These are phyloP conservation scores for Macrobrachium rosenbergii DNA, from an alignment of 1,140 invertebrate species.

Conservation along the genomic window DNA sequence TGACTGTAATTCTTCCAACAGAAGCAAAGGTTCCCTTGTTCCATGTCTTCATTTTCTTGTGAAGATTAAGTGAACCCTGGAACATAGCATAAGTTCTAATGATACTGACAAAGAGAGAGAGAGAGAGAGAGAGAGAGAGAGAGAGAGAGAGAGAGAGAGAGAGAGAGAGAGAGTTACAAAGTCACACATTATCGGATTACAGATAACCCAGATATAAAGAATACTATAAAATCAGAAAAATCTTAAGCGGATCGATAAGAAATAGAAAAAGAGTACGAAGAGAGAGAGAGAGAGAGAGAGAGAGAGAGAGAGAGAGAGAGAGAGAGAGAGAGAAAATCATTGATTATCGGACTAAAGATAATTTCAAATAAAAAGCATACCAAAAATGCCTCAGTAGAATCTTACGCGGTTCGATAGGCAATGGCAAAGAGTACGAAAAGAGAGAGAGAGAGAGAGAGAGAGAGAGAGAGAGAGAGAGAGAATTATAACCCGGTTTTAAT, in stretches of 20 bases:
- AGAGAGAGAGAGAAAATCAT: neutral
- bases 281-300: neutral
- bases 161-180: too few relatives aligned
- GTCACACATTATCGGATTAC: neutral
- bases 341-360: too few relatives aligned
- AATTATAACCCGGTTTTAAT: neutral
- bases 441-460: neutral
- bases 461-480: constrained; percentile 1
- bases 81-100: neutral
- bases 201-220: too few relatives aligned
- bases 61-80: too few relatives aligned
- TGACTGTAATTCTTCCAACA: too few relatives aligned
- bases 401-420: neutral
- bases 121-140: neutral
- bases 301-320: neutral
- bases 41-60: too few relatives aligned
- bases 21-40: too few relatives aligned
- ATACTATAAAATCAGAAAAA: too few relatives aligned
- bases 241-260: neutral
- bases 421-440: neutral
- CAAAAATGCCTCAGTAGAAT: too few relatives aligned
- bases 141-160: neutral
- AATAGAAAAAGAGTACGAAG: neutral
- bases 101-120: neutral
- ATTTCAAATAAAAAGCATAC: too few relatives aligned